Percentiles rank a stretch among this genome's conserved stretches.
phyloP scores from a whole-genome alignment of 2,113 vertebrate species.

The Muntiacus reevesi region DNA sequence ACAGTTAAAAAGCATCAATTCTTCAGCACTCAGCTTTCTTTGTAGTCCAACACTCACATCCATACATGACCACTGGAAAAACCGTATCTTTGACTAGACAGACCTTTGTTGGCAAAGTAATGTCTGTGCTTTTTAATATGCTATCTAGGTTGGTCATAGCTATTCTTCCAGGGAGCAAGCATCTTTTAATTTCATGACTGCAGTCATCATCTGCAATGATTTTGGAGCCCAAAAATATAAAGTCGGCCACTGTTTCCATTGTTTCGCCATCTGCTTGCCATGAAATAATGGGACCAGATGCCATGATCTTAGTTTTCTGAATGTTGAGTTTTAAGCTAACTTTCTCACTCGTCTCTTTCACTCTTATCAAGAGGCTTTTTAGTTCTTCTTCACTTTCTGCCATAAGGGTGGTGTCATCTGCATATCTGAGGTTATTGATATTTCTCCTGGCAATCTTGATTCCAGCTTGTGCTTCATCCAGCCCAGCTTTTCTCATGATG shows the following conservation, averaged over 20 bases:
- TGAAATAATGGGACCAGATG: not conserved
- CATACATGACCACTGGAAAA: not conserved
- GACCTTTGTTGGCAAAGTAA: not conserved
- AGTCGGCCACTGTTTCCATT: not conserved
- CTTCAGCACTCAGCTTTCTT: not conserved
- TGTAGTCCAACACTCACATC: not conserved
- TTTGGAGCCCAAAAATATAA: not conserved
- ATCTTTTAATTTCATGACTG: not conserved
- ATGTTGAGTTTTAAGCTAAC: not conserved
- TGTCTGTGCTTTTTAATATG: not conserved
- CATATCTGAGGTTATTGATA: not conserved
- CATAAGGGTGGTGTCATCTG: not conserved
- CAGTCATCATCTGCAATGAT: not conserved
- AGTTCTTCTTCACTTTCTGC: not conserved
- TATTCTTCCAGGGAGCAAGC: not conserved
- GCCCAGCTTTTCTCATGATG: not conserved
- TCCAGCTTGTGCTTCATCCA: not conserved
- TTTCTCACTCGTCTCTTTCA: not conserved
- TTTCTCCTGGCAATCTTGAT: not conserved
- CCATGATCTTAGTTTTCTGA: not conserved
- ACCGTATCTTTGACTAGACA: not conserved
- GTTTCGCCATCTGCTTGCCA: not conserved
- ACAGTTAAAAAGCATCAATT: not conserved
- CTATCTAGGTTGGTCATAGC: not conserved
- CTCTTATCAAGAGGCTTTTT: not conserved